Evolutionary conservation across 2,797 vertebrate genomes (phyloP), one percentile per base, ranked within the genome.

Genomic region (Agapornis canus): DNA sequence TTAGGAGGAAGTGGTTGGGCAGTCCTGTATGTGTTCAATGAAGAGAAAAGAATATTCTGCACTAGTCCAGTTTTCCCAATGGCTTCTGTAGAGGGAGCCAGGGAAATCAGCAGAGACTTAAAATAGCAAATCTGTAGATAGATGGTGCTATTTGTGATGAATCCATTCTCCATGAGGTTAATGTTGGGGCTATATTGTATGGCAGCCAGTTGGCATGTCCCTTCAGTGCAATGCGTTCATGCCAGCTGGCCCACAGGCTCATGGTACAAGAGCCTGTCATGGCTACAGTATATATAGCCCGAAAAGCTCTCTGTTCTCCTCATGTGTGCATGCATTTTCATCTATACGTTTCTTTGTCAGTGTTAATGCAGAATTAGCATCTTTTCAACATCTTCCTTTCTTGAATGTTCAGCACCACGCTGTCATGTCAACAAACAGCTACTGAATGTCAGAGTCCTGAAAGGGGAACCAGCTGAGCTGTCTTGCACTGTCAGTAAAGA

Each of bases 401-500:
- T 96, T 96, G 63, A 54, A 48, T 65, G 48, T 63, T 66, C 86
- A 99, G 99, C 97, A 70, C 96, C 97, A 3, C 95, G 91, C 3
- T 97, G 98, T 92, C 97, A 97, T 45, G 97, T 99, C 89, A 97
- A 98, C 95, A 98, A 98, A 15, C 98, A 98, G 43, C 94, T 99
- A 89, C 95, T 97, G 18, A 98, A 98, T 6, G 91, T 96, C 22
- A 95, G 94, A 9, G 98, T 97, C 8, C 77, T 97, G 65, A 98
- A 98, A 47, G 98, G 98, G 14, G 97, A 98, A 54, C 71, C 96
- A 2, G 97, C 98, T 12, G 97, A 98, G 69, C 94, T 99, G 21
- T 97, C 97, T 14, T 99, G 98, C 72, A 98, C 97, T 63, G 97
- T 99, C 92, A 98, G 96, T 96, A 98, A 92, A 35, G 97, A 98